Base-by-base conservation (phyloP, 2,797 vertebrate genomes). In the Tokudaia tokunoshimensis region DNA sequence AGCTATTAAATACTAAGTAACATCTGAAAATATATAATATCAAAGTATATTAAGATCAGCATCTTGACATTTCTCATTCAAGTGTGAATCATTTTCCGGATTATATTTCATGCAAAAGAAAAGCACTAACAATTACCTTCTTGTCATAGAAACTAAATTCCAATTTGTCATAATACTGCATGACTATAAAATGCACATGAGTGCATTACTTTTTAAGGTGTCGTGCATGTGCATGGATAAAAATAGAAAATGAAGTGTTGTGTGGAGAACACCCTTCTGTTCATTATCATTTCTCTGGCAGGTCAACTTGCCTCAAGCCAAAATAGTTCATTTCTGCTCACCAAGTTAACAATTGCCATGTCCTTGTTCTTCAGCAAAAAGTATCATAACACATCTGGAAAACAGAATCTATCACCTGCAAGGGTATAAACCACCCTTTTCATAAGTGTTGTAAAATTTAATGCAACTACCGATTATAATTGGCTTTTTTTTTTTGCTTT, bases 361-460 rank as follows among this genome's bases (percentile, higher is more conserved):
- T 94, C 91, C 96, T 5, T 70, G 7, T 83, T 94, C 29, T 89
- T 84, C 63, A 88, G 19, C 29, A 96, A 72, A 91, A 91, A 50
- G 1, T 80, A 93, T 85, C n/a, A 37, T 61, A 89, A 72, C 70
- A 93, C 31, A 87, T 86, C 79, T 92, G 72, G 65, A 74, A 22
- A 76, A 93, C 26, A 50, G 13, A 82, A 95, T 92, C 63, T 44
- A 84, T 11, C 97, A 81, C n/a, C 80, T 97, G 57, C 41, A 92
- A 75, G 95, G 31, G 89, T 14, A 88, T n/a, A 96, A 97, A 96
- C 91, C 41, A 17, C 1, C 1, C 0, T 82, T 95, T 95, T 97
- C 94, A 93, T 91, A 95, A 91, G 44, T 92, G 37, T 59, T 65
- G 2, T 96, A 97, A 91, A 97, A 94, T 92, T 88, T 97, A 97